These are phyloP conservation scores for Asbolus verrucosus DNA, from an alignment of 1,140 invertebrate species.

Conservation along the genomic window DNA sequence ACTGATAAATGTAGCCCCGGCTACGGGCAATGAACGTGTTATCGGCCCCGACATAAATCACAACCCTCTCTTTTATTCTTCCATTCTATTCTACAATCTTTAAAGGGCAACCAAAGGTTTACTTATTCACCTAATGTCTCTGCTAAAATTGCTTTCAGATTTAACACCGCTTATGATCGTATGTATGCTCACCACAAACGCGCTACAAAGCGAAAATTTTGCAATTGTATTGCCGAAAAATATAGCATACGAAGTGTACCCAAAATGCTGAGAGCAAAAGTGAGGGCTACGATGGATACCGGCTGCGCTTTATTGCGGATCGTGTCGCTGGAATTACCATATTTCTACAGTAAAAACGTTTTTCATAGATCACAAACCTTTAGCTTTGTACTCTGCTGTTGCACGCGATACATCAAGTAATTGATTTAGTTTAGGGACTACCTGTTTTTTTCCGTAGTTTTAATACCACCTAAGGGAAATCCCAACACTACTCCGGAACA, in stretches of 20 bases:
- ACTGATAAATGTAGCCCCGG: slow-evolving; percentile 47
- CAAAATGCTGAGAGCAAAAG: background rate
- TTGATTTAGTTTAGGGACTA: too few species aligned
- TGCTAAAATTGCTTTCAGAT: too few species aligned
- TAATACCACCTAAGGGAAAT: too few species aligned
- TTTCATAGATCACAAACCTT: slow-evolving; percentile 1
- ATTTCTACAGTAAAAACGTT: background rate
- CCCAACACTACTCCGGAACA: too few species aligned
- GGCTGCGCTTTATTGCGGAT: slow-evolving; percentile 11
- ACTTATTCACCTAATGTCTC: slow-evolving; percentile 9
- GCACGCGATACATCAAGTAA: background rate
- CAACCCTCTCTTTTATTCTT: slow-evolving; percentile 45
- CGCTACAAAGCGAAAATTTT: too few species aligned
- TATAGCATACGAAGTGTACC: background rate
- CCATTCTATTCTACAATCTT: slow-evolving; percentile 31
- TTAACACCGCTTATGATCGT: too few species aligned
- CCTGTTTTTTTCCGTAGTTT: too few species aligned
- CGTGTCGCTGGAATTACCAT: slow-evolving; percentile 11
- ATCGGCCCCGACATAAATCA: slow-evolving; percentile 48
- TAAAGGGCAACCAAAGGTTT: background rate
- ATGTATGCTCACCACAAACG: too few species aligned
- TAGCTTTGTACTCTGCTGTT: background rate
- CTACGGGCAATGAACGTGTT: slow-evolving; percentile 49
- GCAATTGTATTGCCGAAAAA: too few species aligned
- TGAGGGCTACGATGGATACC: slow-evolving; percentile 9